Conservation (phyloP, 2,797 vertebrate genomes). For the Bradypus variegatus region DNA sequence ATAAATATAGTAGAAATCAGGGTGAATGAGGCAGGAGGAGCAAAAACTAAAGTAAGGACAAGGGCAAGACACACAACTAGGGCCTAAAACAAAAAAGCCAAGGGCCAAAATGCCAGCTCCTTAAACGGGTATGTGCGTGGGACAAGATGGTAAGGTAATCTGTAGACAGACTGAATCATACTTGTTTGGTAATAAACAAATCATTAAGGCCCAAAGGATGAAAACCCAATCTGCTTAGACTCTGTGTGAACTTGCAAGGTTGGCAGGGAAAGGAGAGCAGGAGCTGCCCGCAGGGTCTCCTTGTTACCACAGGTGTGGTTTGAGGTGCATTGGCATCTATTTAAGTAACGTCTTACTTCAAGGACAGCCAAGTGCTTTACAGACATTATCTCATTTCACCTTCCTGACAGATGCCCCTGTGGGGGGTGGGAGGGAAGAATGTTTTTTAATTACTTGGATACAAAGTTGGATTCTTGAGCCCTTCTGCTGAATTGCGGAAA, state of each 20-base stretch:
- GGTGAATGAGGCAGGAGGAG: neutral
- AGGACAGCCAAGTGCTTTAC: constrained; percentile 41
- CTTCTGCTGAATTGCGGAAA: constrained; percentile 2
- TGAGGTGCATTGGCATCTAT: constrained; percentile 31
- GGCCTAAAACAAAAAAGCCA: constrained; percentile 15
- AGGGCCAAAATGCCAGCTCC: neutral
- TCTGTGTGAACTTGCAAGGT: constrained; percentile 53
- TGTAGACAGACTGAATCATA: constrained; percentile 25
- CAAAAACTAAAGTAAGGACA: neutral
- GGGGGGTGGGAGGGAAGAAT: neutral
- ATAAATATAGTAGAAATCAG: neutral
- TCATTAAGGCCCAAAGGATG: constrained; percentile 3
- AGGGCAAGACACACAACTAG: neutral
- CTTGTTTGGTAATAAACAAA: constrained; percentile 45
- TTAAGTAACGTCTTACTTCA: constrained; percentile 60
- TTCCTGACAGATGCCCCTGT: constrained; percentile 47
- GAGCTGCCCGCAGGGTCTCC: neutral
- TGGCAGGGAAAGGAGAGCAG: constrained; percentile 37
- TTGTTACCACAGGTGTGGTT: constrained; percentile 55
- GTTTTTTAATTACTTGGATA: constrained; percentile 42
- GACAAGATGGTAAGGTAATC: neutral
- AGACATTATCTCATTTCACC: constrained; percentile 65
- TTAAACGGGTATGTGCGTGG: neutral
- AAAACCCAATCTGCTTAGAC: constrained; percentile 35
- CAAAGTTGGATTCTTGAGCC: constrained; percentile 35